Evolutionary conservation across 2,113 vertebrate genomes (phyloP), one percentile per base, ranked within the genome.

Genomic region (Melanerpes aurifrons): DNA sequence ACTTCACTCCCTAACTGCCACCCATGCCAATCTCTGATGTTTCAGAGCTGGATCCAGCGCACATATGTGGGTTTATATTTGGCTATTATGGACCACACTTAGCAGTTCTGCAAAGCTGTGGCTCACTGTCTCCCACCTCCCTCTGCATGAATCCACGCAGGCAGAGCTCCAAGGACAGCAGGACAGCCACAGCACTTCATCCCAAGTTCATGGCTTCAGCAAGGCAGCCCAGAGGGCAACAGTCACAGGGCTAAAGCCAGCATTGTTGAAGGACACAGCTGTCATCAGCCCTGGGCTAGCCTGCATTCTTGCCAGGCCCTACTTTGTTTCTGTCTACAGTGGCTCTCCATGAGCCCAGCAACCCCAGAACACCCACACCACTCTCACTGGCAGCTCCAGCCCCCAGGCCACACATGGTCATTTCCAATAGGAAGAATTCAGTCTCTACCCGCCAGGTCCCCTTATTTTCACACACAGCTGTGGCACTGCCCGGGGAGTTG

Each of bases 61-160:
- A 4, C 1, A 1, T 1, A 8, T 19, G 25, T 16, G 16, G 4
- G 25, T 58, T 82, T 56, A 31, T 45, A 45, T 28, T 54, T 29
- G 28, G 50, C 25, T 73, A 8, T 57, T 56, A 29, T 0, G 3
- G 35, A 73, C 13, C 9, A 15, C 1, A 0, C 4, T 63, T 25
- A 10, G 5, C 43, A 35, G 29, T 20, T 13, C 91, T 76, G 57
- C n/a, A 40, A 54, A 54, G 35, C 62, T 26, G 14, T 16, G 8
- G 24, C 56, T 91, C n/a, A 19, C 21, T 22, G 56, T 3, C 15
- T 58, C 57, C 62, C 54, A 53, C 40, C 15, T 72, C 29, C 8
- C 29, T 26, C 59, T n/a, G 50, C 68, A 32, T 3, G 1, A n/a
- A 50, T 37, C 32, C 0, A 0, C 2, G 21, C 45, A 37, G n/a